Evolutionary conservation across 1,140 invertebrate genomes (phyloP).

Genomic region (Drosophila ironensis): DNA sequence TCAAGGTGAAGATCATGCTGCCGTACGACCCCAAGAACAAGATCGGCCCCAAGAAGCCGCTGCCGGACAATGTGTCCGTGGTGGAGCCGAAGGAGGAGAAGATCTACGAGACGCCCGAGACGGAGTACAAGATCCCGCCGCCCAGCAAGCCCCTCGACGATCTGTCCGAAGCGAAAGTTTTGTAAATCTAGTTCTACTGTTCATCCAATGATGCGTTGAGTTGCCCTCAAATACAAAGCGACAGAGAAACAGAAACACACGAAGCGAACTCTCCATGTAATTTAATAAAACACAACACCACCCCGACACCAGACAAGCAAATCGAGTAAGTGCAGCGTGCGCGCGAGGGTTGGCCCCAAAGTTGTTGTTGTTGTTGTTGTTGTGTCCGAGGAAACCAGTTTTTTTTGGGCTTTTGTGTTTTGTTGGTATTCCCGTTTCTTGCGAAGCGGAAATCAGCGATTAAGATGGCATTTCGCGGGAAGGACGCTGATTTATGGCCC

Average conservation of each 20-base stretch:
- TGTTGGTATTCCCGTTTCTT: conserved; percentile 42
- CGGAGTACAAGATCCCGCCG: conserved; percentile 81
- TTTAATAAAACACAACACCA: conserved; percentile 62
- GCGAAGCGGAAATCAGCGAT: conserved; percentile 75
- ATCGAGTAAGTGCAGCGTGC: conserved; percentile 3
- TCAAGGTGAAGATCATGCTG: conserved; percentile 99
- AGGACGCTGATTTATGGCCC: conserved; percentile 64
- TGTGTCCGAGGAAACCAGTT: conserved; percentile 42
- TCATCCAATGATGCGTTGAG: conserved; percentile 50
- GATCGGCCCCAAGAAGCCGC: conserved; percentile 97
- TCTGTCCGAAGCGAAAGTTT: conserved; percentile 71
- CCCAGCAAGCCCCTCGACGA: conserved; percentile 73
- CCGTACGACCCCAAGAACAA: conserved; percentile 98
- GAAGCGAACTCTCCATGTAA: conserved; percentile 51
- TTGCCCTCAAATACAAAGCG: conserved; percentile 60
- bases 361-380: not conserved
- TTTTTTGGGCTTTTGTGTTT: not conserved
- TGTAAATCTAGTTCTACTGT: conserved; percentile 80
- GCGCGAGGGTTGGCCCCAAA: conserved; percentile 35
- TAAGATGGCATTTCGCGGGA: conserved; percentile 46
- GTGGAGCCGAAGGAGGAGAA: conserved; percentile 96
- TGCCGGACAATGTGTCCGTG: conserved; percentile 98
- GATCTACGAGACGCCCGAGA: conserved; percentile 82
- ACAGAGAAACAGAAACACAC: conserved; percentile 55
- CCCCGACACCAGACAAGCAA: no score